Evolutionary conservation across 2,888 invertebrate species (phyloP), one percentile per base, ranked within the genome.

Genomic region (Apamea anceps): DNA sequence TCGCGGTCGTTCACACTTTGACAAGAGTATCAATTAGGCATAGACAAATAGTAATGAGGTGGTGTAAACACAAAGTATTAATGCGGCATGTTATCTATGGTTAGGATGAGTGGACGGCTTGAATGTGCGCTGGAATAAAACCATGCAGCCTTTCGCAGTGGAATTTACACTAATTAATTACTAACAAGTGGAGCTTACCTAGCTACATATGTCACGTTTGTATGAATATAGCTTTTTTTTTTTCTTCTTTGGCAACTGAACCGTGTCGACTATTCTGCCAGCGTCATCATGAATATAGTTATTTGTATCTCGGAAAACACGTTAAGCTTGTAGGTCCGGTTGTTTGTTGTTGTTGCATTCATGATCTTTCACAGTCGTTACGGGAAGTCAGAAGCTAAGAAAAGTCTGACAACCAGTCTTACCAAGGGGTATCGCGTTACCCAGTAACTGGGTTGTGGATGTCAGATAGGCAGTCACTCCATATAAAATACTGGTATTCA

Each of bases 1-100:
- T 32, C 32, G 32, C n/a, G 91, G 88, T 90, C 89, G 77, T 90
- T 90, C 87, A 89, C 90, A 86, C 80, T 84, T 79, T 84, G 79
- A 84, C 82, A 85, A 75, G 71, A 65, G 72, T 62, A 77, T 84
- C 86, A 86, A 84, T 82, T 86, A 72, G 67, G 68, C 82, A 87
- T 87, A 84, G 84, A 89, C 84, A 80, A 78, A 76, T 82, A 82
- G 63, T 81, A 88, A 88, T 78, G 81, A 81, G 79, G 86, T 82
- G 80, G 75, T 66, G 77, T 71, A 45, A 78, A 80, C 75, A 70
- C 71, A 73, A 72, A 87, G 75, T 85, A 75, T 79, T 79, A 63
- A 81, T 60, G 72, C 68, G 62, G 60, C 68, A 73, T 85, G 48
- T 87, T 85, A 79, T 87, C 81, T 77, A 68, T 87, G 87, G 75